phyloP scores from a whole-genome alignment of 2,113 vertebrate genomes.

The Lutjanus erythropterus region DNA sequence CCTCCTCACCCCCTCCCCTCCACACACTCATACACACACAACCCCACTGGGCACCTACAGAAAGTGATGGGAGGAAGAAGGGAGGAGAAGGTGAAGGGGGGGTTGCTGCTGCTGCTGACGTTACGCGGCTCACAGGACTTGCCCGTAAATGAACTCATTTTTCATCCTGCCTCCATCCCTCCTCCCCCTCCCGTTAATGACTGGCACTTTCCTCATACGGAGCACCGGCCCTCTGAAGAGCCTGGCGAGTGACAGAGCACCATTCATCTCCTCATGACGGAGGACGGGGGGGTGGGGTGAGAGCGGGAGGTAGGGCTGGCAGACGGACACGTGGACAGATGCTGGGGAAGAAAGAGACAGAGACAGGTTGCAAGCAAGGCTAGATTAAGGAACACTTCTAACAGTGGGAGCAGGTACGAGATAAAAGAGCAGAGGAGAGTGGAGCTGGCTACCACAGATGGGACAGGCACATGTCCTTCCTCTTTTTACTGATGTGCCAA shows the following conservation, averaged over 20 bases:
- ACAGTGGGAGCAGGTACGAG: constrained; percentile 55
- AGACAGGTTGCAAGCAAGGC: constrained; percentile 63
- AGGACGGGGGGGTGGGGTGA: constrained; percentile 40
- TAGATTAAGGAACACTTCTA: constrained; percentile 70
- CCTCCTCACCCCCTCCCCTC: constrained; percentile 1
- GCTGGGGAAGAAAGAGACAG: constrained; percentile 64
- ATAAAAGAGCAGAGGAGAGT: constrained; percentile 49
- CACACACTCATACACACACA: constrained; percentile 7
- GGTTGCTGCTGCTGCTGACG: constrained; percentile 75
- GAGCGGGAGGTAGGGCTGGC: constrained; percentile 62
- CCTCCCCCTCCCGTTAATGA: constrained; percentile 84
- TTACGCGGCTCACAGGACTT: constrained; percentile 87
- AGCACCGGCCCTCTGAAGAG: constrained; percentile 85
- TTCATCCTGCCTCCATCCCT: constrained; percentile 86
- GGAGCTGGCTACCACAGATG: constrained; percentile 44
- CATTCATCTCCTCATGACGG: constrained; percentile 86
- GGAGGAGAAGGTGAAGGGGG: constrained; percentile 49
- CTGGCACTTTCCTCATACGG: constrained; percentile 88
- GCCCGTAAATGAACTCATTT: constrained; percentile 90
- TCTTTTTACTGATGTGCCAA: constrained; percentile 40
- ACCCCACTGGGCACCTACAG: constrained; percentile 56
- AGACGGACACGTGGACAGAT: constrained; percentile 69
- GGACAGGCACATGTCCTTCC: constrained; percentile 12
- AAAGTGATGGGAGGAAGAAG: constrained; percentile 71
- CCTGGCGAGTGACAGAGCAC: constrained; percentile 83